Evolutionary conservation across 1,140 invertebrate genomes (phyloP), one percentile per base, ranked within the genome.

Genomic region (Pseudomyrmex flavicornis): DNA sequence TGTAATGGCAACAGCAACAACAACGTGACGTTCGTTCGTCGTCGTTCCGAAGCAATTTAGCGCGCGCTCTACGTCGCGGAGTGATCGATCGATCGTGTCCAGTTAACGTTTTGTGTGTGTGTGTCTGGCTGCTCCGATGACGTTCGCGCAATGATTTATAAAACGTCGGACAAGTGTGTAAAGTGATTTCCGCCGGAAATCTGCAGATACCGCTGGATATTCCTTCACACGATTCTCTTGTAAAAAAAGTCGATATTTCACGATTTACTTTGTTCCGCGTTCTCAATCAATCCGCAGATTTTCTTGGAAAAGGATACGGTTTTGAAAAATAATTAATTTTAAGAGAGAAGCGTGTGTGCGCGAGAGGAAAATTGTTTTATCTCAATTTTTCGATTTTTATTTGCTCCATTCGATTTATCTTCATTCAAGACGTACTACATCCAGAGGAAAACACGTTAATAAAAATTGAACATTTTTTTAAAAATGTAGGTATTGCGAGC

Each of bases 41-140:
- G 52, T 82, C 76, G 76, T 66, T 72, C 82, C 66, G 63, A 86
- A 86, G 56, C 69, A 73, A 86, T 86, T 83, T 86, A 85, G 62
- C 69, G 79, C 68, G 84, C 69, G 58, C 56, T 70, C 73, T 72
- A 75, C 66, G 66, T 69, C 62, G 74, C 62, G 68, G 35, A 54
- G 72, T 66, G 75, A 73, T 72, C 73, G 83, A 85, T 85, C 72
- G 59, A 86, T 72, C 75, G 63, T 59, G 62, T 75, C 50, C 72
- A 77, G 54, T 52, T 35, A 62, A 44, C 62, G 82, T 22, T 52
- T 35, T 69, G 76, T 68, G 61, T 52, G 35, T 35, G 35, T 35
- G 35, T 35, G 69, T 77, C 82, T 69, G 70, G 58, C 44, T 26
- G 48, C 20, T 7, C 5, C 58, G 48, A 69, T 59, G 70, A 76